Base-by-base conservation (phyloP, 2,797 vertebrate species). In the Gymnothorax javanicus region DNA sequence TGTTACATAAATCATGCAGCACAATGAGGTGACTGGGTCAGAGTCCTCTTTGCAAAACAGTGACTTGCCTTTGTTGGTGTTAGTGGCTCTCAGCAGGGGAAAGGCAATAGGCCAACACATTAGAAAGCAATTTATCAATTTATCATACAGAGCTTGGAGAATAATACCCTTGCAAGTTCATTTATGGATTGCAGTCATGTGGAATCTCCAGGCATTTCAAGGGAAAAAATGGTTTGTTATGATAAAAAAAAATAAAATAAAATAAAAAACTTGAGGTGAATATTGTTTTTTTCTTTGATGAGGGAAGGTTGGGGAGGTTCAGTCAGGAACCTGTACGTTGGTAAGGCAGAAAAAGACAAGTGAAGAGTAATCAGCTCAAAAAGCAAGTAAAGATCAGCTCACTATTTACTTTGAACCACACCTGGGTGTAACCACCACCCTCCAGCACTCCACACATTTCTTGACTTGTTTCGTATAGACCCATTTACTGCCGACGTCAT, bases 51-150 rank as follows among this genome's bases (percentile, higher is more conserved):
- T 59, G 25, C 13, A 83, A 83, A 5, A 5, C 81, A 8, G 52
- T 56, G 50, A 43, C 50, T 59, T 2, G 82, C 25, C 59, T 86
- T 86, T 71, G 27, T 54, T 62, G 83, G 50, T 67, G 64, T 85
- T 73, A 69, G 43, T 54, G 59, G 79, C 58, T 43, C 11, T 83
- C 56, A 9, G 52, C 52, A 69, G n/a, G 25, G 62, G 71, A 20
- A 27, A 13, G 79, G 43, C 33, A 43, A 43, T 25, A 58, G 54
- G 57, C 52, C 20, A 60, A 69, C n/a, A 71, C 64, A 58, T 54
- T 4, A 69, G 27, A 83, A 87, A 83, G 54, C 25, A 52, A 73
- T 83, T 57, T 23, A 59, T 58, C 64, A 43, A 43, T 43, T 43
- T 43, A 43, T 43, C 33, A 43, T 87, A 5, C 17, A 64, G 33